phyloP scores from a whole-genome alignment of 2,113 vertebrate genomes.

The Nanorana parkeri region DNA sequence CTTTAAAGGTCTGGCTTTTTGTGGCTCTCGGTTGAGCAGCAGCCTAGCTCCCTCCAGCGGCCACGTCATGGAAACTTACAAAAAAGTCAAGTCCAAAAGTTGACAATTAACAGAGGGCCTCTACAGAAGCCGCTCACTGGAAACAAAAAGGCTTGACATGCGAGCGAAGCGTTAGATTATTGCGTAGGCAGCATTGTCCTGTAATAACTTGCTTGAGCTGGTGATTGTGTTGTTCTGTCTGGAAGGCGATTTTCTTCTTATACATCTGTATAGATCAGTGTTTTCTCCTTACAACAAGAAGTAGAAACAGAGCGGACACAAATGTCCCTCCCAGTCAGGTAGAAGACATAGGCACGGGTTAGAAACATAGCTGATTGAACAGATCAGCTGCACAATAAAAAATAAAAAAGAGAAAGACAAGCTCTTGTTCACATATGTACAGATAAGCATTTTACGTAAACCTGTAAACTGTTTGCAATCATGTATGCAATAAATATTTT shows the following conservation, averaged over 20 bases:
- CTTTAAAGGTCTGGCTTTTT: not conserved
- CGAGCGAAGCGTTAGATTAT: slow-evolving; percentile 70
- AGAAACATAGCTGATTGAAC: slow-evolving; percentile 79
- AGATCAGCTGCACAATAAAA: slow-evolving; percentile 71
- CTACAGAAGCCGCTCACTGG: not conserved
- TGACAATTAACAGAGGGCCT: not conserved
- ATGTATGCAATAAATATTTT: slow-evolving; percentile 62
- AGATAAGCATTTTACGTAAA: slow-evolving; percentile 61
- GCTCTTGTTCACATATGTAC: slow-evolving; percentile 63
- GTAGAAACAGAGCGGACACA: slow-evolving; percentile 81
- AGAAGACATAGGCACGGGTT: slow-evolving; percentile 82
- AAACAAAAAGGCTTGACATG: slow-evolving; percentile 53
- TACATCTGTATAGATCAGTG: slow-evolving; percentile 55
- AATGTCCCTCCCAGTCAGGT: slow-evolving; percentile 73
- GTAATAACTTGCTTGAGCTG: slow-evolving; percentile 78
- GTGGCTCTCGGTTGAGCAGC: not conserved
- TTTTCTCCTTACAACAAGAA: slow-evolving; percentile 69
- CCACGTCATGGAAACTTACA: not conserved
- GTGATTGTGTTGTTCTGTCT: slow-evolving; percentile 76
- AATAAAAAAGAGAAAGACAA: slow-evolving; percentile 74
- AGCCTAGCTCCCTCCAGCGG: not conserved
- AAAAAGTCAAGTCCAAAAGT: slow-evolving; percentile 15
- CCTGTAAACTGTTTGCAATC: slow-evolving; percentile 61
- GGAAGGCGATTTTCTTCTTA: slow-evolving; percentile 81
- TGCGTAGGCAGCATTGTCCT: slow-evolving; percentile 70